These are phyloP conservation scores for Cerceris ruficornis DNA, from an alignment of 2,888 invertebrate species.

Conservation along the genomic window DNA sequence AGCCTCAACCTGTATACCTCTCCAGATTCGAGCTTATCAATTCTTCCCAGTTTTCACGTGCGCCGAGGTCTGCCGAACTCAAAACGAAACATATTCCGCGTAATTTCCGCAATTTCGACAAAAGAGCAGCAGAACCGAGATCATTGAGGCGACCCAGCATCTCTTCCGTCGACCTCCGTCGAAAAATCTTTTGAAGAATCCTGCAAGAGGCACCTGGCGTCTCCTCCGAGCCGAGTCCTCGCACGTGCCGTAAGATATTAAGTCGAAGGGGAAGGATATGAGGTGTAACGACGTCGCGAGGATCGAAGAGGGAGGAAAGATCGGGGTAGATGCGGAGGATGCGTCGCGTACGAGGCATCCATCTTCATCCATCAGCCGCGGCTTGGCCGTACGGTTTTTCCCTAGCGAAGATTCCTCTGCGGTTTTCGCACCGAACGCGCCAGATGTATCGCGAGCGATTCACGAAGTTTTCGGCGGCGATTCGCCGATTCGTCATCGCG, in stretches of 20 bases:
- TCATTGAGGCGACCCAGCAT: too few relatives aligned
- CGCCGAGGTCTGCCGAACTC: too few relatives aligned
- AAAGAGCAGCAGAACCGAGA: neutral
- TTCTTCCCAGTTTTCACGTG: too few relatives aligned
- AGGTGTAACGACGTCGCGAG: slow-evolving; percentile 59
- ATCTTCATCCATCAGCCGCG: slow-evolving; percentile 79
- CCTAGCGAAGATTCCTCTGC: slow-evolving; percentile 49
- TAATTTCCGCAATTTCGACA: neutral
- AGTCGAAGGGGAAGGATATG: slow-evolving; percentile 57
- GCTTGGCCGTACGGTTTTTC: slow-evolving; percentile 50
- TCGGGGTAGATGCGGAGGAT: slow-evolving; percentile 32
- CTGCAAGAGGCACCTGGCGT: slow-evolving; percentile 50
- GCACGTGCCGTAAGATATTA: slow-evolving; percentile 66
- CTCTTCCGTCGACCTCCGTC: neutral
- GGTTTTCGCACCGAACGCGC: slow-evolving; percentile 54
- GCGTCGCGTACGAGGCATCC: slow-evolving; percentile 70
- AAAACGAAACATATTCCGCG: neutral
- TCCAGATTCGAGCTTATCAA: too few relatives aligned
- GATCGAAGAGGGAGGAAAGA: slow-evolving; percentile 17
- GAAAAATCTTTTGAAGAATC: slow-evolving; percentile 3
- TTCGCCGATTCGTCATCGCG: slow-evolving; percentile 33
- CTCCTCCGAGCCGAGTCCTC: slow-evolving; percentile 31
- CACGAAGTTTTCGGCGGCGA: slow-evolving; percentile 28
- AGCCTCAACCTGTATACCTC: too few relatives aligned
- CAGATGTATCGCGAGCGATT: slow-evolving; percentile 39